Percentiles rank a stretch among this genome's conserved stretches.
phyloP scores from a whole-genome alignment of 2,113 vertebrate genomes.

The Murina feae region DNA sequence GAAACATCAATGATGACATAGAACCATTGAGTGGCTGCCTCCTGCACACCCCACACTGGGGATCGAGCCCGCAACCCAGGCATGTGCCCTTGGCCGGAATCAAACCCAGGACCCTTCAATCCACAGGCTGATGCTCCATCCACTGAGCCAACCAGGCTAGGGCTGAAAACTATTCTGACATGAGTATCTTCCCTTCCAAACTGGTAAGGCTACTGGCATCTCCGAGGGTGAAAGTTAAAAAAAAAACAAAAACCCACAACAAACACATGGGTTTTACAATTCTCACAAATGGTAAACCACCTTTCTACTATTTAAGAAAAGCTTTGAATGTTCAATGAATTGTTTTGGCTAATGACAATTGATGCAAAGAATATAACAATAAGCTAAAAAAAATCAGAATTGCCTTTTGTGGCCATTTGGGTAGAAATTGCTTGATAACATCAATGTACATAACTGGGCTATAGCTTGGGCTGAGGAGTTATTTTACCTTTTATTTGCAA shows the following conservation, averaged over 20 bases:
- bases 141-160: no score
- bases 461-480: neutral
- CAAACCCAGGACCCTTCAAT: no score
- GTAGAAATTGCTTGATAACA: constrained; percentile 14
- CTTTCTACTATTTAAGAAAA: constrained; percentile 44
- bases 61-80: no score
- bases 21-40: no score
- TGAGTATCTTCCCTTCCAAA: neutral
- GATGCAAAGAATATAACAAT: neutral
- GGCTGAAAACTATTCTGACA: constrained; percentile 23
- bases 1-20: no score
- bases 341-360: constrained; percentile 22
- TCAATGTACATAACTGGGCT: neutral
- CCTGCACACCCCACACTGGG: no score
- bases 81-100: no score
- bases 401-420: constrained; percentile 23
- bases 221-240: neutral
- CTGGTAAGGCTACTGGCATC: constrained; percentile 1
- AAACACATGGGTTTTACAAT: neutral
- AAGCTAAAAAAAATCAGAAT: constrained; percentile 9
- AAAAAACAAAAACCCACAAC: neutral
- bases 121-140: no score
- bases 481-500: constrained; percentile 38
- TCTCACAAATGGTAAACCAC: neutral
- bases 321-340: constrained; percentile 8